Evolutionary conservation across 2,797 vertebrate species (phyloP).

Genomic region (Epinephelus coioides): DNA sequence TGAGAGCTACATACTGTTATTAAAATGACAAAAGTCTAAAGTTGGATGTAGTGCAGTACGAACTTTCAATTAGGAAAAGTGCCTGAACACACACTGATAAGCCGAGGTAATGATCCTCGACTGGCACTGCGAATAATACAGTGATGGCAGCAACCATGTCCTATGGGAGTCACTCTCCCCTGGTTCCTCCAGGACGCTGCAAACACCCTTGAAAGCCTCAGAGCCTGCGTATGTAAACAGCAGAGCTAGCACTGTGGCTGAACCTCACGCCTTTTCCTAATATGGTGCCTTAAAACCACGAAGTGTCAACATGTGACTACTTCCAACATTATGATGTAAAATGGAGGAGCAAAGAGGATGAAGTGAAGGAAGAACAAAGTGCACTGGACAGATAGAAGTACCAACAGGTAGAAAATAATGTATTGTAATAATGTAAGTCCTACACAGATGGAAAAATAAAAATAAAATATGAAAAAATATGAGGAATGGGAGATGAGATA

Average conservation of each 20-base stretch:
- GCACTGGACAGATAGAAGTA: not conserved
- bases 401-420: not conserved
- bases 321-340: conserved; percentile 18
- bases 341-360: not conserved
- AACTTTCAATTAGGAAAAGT: conserved; percentile 13
- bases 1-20: not conserved
- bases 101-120: conserved; percentile 37
- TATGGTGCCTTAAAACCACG: conserved; percentile 55
- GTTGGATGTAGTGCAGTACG: not conserved
- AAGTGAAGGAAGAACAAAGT: not conserved
- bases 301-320: conserved; percentile 35
- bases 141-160: conserved; percentile 18
- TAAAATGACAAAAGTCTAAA: not conserved
- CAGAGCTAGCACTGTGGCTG: conserved; percentile 11
- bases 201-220: conserved; percentile 49
- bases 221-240: conserved; percentile 63
- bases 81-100: conserved; percentile 35
- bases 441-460: not conserved
- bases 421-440: not conserved
- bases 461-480: conserved; percentile 1
- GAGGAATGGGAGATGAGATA: conserved; percentile 12
- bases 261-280: conserved; percentile 63
- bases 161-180: conserved; percentile 12
- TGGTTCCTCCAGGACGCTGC: conserved; percentile 19
- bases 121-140: conserved; percentile 1